Conservation (phyloP, 2,888 invertebrate species). For the Rhopalosiphum nymphaeae region DNA sequence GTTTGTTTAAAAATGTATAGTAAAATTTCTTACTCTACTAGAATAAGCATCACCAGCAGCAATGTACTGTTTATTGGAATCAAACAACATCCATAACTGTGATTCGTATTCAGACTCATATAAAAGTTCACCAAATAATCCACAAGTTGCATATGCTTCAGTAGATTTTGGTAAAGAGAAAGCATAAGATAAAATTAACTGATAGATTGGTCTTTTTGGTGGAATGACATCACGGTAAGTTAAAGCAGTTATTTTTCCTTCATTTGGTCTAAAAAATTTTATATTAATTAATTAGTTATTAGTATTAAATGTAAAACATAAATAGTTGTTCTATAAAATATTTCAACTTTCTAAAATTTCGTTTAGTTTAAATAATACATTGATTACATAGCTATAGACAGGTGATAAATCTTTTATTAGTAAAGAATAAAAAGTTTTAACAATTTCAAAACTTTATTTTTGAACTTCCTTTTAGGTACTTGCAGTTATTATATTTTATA, state of each 20-base stretch:
- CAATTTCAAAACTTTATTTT: background rate
- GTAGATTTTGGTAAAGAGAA: slow-evolving; percentile 85
- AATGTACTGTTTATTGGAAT: slow-evolving; percentile 88
- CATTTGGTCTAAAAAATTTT: slow-evolving; percentile 78
- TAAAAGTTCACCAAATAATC: slow-evolving; percentile 86
- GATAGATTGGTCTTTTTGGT: slow-evolving; percentile 77
- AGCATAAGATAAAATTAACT: slow-evolving; percentile 87
- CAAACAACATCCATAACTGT: slow-evolving; percentile 97
- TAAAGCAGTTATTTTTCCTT: slow-evolving; percentile 84
- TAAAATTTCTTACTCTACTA: slow-evolving; percentile 75
- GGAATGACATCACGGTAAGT: slow-evolving; percentile 75
- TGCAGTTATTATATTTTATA: too few species aligned
- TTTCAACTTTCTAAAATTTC: background rate
- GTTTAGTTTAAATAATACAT: background rate
- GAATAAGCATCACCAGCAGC: slow-evolving; percentile 92
- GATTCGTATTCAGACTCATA: slow-evolving; percentile 97
- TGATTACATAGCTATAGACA: background rate
- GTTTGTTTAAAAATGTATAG: background rate
- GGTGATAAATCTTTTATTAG: background rate
- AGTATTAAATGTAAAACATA: background rate
- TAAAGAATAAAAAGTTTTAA: background rate
- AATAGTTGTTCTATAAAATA: background rate
- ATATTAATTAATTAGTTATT: background rate
- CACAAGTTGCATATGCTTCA: slow-evolving; percentile 85
- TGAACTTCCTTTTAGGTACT: too few species aligned